A percentile compares a stretch with the other conserved stretches of the same genome.
Conservation (phyloP, 2,888 invertebrate genomes). For the Conistra vaccinii region DNA sequence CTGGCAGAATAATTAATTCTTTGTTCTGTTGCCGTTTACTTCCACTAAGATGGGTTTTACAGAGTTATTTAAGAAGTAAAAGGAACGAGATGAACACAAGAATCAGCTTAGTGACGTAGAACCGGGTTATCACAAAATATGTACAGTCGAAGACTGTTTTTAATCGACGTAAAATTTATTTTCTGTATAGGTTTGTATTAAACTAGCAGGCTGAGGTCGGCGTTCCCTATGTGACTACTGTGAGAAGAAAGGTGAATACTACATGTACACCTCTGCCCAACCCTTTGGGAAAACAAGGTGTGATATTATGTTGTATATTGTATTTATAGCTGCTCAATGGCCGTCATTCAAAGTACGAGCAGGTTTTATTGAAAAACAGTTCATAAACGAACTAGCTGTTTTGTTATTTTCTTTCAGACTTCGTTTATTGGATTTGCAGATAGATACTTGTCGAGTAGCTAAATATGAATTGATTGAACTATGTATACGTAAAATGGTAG, state of each 20-base stretch:
- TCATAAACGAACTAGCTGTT: constrained; percentile 38
- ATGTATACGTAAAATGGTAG: neutral
- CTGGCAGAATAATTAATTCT: constrained; percentile 55
- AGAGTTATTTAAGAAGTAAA: constrained; percentile 5
- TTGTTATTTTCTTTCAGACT: constrained; percentile 26
- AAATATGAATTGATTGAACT: constrained; percentile 11
- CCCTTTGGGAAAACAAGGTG: too few species aligned
- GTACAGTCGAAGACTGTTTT: too few species aligned
- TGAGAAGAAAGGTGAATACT: too few species aligned
- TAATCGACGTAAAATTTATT: too few species aligned
- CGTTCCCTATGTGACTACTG: too few species aligned
- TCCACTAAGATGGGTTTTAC: constrained; percentile 17
- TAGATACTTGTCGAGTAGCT: constrained; percentile 5
- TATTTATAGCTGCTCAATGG: constrained; percentile 10
- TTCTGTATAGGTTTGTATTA: too few species aligned
- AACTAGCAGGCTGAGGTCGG: too few species aligned
- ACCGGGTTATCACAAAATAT: too few species aligned
- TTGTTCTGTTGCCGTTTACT: constrained; percentile 40
- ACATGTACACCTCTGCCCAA: too few species aligned
- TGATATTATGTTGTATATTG: neutral
- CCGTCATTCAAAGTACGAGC: constrained; percentile 8
- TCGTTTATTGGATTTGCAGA: constrained; percentile 26
- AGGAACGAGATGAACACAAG: neutral
- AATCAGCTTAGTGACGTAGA: neutral
- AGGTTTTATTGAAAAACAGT: constrained; percentile 56